phyloP scores from a whole-genome alignment of 2,797 vertebrate genomes.

The Paedocypris micromegethes region DNA sequence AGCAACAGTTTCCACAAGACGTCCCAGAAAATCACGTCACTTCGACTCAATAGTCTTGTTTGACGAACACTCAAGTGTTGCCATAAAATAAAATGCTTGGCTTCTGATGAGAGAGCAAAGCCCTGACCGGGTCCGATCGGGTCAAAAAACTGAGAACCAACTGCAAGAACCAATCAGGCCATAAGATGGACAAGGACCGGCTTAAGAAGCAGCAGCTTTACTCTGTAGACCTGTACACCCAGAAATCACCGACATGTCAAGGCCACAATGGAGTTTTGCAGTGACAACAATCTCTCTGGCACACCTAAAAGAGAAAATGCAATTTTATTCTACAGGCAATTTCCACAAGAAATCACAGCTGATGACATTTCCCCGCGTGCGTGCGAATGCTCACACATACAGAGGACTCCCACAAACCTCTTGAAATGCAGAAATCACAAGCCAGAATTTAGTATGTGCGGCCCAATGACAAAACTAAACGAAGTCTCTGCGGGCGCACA shows the following conservation, averaged over 20 bases:
- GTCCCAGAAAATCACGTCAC: constrained; percentile 20
- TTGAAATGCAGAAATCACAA: neutral
- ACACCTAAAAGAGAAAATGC: constrained; percentile 81
- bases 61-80: constrained; percentile 20
- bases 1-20: constrained; percentile 31
- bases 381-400: constrained; percentile 38
- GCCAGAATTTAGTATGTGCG: too few relatives aligned
- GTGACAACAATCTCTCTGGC: constrained; percentile 73
- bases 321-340: constrained; percentile 74
- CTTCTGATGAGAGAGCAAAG: constrained; percentile 26
- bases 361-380: constrained; percentile 51
- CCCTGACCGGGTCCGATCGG: constrained; percentile 31
- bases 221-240: constrained; percentile 85
- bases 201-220: constrained; percentile 75
- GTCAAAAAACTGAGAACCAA: constrained; percentile 47
- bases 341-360: constrained; percentile 48
- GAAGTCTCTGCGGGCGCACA: constrained; percentile 28
- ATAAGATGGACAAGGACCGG: constrained; percentile 67
- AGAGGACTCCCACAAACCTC: constrained; percentile 7
- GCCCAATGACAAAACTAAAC: neutral
- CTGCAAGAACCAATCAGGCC: constrained; percentile 57
- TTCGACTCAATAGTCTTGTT: constrained; percentile 21
- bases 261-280: constrained; percentile 74
- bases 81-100: constrained; percentile 27
- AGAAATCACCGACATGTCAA: constrained; percentile 66